Conservation (phyloP, 2,113 vertebrate genomes). For the Rhombomys opimus region DNA sequence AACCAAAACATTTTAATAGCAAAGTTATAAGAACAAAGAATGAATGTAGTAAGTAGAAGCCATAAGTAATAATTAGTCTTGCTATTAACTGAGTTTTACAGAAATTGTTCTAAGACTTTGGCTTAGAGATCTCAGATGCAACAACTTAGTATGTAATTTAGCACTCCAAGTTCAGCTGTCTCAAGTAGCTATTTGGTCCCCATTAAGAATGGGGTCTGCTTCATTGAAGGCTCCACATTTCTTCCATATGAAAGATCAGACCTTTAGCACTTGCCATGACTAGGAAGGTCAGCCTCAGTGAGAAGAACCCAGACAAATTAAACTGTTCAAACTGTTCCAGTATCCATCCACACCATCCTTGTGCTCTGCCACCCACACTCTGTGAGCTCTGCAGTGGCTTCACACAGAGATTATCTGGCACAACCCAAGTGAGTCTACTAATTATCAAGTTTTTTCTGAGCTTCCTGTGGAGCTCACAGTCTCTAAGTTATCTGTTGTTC, state of each 20-base stretch:
- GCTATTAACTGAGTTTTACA: constrained; percentile 48
- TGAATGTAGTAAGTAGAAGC: constrained; percentile 12
- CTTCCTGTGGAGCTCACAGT: neutral
- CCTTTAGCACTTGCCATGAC: neutral
- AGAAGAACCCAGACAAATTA: neutral
- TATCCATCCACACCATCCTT: neutral
- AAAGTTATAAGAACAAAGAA: constrained; percentile 54
- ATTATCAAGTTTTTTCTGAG: neutral
- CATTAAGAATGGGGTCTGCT: neutral
- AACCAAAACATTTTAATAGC: constrained; percentile 62
- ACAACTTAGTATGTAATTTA: neutral
- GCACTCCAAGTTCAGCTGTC: neutral
- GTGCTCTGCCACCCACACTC: neutral
- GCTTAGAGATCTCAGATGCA: neutral
- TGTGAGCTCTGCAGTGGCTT: fast-evolving
- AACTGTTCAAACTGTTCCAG: neutral
- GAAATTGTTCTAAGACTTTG: constrained; percentile 38
- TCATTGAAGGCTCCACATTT: neutral
- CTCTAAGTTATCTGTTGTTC: neutral
- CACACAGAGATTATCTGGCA: neutral
- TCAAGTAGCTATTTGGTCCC: neutral
- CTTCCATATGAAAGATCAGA: neutral
- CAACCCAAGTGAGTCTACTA: neutral
- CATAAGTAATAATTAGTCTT: constrained; percentile 55
- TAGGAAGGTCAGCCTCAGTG: neutral